Evolutionary conservation across 2,888 invertebrate species (phyloP).

Genomic region (Podotricha telesiphe): DNA sequence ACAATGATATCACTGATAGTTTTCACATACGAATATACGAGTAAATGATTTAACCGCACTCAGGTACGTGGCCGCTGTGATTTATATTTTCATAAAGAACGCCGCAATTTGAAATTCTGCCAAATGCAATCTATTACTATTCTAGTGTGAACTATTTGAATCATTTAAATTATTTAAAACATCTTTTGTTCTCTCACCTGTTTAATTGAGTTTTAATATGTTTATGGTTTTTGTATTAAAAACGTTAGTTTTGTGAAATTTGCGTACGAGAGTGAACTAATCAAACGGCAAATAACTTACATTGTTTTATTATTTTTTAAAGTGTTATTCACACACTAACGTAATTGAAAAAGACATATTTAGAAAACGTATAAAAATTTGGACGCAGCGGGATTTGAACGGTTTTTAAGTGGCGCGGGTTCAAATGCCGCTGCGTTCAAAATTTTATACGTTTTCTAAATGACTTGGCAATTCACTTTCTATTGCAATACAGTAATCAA

Average conservation of each 20-base stretch:
- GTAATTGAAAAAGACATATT: too few relatives aligned
- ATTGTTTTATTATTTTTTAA: too few relatives aligned
- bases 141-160: slow-evolving; percentile 5
- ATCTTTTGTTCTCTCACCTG: background rate
- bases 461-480: background rate
- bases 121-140: slow-evolving; percentile 21
- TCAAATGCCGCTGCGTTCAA: too few relatives aligned
- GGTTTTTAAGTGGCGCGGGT: too few relatives aligned
- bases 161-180: background rate
- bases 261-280: too few relatives aligned
- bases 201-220: background rate
- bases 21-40: slow-evolving; percentile 14
- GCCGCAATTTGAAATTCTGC: slow-evolving; percentile 22
- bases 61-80: slow-evolving; percentile 21
- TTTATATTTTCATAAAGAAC: slow-evolving; percentile 25
- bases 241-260: too few relatives aligned
- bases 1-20: slow-evolving; percentile 9
- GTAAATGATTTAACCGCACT: slow-evolving; percentile 23
- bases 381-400: too few relatives aligned
- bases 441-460: too few relatives aligned
- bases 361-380: too few relatives aligned
- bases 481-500: background rate
- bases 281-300: too few relatives aligned
- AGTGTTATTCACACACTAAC: too few relatives aligned
- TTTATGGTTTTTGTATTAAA: too few relatives aligned